phyloP scores from a whole-genome alignment of 2,888 invertebrate species.

The Callyntrura sp. region DNA sequence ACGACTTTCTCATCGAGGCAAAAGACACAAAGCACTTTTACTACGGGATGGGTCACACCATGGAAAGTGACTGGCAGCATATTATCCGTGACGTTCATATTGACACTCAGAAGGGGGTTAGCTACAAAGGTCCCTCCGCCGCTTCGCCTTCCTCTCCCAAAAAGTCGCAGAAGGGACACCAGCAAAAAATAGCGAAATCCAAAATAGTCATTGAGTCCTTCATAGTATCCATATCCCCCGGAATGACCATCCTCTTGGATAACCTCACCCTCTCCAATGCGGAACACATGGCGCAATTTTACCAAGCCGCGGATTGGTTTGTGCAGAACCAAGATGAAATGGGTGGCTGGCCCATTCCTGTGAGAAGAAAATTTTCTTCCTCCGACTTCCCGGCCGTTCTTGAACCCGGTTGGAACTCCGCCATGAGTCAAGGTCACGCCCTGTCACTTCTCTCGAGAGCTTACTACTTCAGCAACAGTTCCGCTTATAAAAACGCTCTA shows the following conservation, averaged over 20 bases:
- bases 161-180: constrained; percentile 61
- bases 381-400: constrained; percentile 91
- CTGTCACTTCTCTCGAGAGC: constrained; percentile 98
- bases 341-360: constrained; percentile 98
- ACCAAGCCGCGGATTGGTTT: constrained; percentile 97
- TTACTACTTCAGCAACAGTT: constrained; percentile 90
- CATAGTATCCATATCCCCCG: constrained; percentile 61
- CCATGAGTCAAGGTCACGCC: constrained; percentile 99
- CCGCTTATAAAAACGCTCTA: constrained; percentile 93
- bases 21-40: constrained; percentile 89
- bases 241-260: constrained; percentile 87
- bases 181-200: constrained; percentile 79
- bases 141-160: not conserved
- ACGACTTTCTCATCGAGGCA: constrained; percentile 81
- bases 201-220: constrained; percentile 81
- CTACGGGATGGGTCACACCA: constrained; percentile 91
- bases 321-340: constrained; percentile 92
- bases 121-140: constrained; percentile 40
- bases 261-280: constrained; percentile 92
- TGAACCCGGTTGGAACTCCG: constrained; percentile 97
- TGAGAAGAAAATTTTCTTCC: constrained; percentile 91
- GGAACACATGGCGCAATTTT: constrained; percentile 96
- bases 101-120: constrained; percentile 95
- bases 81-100: constrained; percentile 95
- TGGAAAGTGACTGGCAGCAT: constrained; percentile 88